Conservation (phyloP, 1,140 invertebrate species). For the Ceratitis capitata region DNA sequence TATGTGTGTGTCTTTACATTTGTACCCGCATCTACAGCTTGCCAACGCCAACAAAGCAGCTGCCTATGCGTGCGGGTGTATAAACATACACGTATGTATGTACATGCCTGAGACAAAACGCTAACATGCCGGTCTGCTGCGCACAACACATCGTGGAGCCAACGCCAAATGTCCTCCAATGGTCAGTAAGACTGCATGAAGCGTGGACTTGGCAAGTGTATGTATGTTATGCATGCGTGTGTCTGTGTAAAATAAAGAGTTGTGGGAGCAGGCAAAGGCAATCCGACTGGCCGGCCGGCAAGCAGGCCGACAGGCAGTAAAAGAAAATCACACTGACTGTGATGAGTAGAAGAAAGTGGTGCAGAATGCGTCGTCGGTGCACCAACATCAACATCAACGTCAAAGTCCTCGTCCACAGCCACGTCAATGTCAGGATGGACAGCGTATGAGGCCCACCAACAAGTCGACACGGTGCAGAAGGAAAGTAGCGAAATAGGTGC, state of each 20-base stretch:
- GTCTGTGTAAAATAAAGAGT: neutral
- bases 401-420: neutral
- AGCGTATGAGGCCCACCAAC: conserved; percentile 29
- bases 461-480: neutral
- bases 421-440: conserved; percentile 58
- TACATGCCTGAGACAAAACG: neutral
- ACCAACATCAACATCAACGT: conserved; percentile 5
- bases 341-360: conserved; percentile 2
- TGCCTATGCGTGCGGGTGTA: neutral
- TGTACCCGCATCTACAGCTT: neutral
- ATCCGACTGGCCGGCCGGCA: neutral
- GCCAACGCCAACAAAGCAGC: neutral
- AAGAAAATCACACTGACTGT: neutral
- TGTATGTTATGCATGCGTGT: neutral
- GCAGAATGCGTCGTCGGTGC: conserved; percentile 24
- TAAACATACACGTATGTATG: neutral
- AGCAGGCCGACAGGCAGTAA: neutral
- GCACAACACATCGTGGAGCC: neutral
- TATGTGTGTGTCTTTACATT: neutral
- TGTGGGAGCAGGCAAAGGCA: neutral
- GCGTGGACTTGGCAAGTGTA: neutral
- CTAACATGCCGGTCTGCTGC: conserved; percentile 1
- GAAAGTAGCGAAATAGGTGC: neutral
- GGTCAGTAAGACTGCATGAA: neutral
- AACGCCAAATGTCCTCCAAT: conserved; percentile 27